phyloP scores from a whole-genome alignment of 2,888 invertebrate genomes.

The Osedax fenrisi region DNA sequence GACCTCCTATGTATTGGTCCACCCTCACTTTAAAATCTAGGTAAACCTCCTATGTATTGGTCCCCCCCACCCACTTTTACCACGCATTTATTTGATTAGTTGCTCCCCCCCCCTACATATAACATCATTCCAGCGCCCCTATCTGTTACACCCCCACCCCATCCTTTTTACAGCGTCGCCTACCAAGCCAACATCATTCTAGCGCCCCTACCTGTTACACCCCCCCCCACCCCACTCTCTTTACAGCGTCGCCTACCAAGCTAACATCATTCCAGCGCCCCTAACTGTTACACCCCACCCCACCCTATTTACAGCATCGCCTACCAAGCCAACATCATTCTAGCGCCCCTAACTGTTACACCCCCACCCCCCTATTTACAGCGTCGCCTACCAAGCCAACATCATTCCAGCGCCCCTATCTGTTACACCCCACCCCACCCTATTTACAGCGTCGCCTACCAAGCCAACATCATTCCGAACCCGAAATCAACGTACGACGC shows the following conservation, averaged over 20 bases:
- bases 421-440: background rate
- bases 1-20: too few relatives aligned
- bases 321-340: too few relatives aligned
- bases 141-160: background rate
- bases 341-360: background rate
- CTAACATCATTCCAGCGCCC: too few relatives aligned
- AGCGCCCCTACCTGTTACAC: background rate
- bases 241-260: too few relatives aligned
- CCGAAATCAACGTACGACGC: slow-evolving; percentile 67
- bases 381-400: background rate
- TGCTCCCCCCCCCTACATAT: too few relatives aligned
- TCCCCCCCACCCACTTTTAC: too few relatives aligned
- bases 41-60: too few relatives aligned
- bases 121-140: background rate
- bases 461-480: background rate
- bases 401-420: background rate
- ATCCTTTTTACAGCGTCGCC: background rate
- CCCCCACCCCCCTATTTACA: background rate
- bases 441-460: background rate
- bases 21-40: too few relatives aligned
- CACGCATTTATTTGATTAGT: too few relatives aligned
- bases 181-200: background rate
- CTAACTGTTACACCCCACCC: background rate
- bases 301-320: too few relatives aligned
- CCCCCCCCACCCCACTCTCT: background rate